phyloP scores from a whole-genome alignment of 1,140 invertebrate genomes.

The Luehdorfia chinensis region DNA sequence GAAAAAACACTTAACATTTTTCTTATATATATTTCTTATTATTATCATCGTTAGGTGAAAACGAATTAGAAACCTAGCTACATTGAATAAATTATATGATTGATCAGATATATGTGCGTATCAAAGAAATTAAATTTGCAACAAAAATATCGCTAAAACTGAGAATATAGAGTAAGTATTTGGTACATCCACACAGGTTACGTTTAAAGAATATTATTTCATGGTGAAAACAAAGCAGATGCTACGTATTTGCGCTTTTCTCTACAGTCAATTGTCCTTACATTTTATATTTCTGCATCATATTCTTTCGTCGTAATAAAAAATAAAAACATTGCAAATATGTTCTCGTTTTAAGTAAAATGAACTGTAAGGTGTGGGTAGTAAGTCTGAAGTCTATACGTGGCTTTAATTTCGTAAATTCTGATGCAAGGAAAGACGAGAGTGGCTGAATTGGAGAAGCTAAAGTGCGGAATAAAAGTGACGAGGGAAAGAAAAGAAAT shows the following conservation, averaged over 20 bases:
- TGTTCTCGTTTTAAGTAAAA: slow-evolving; percentile 10
- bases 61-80: too few relatives aligned
- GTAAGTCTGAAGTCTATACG: too few relatives aligned
- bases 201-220: slow-evolving; percentile 45
- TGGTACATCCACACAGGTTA: too few relatives aligned
- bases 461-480: slow-evolving; percentile 72
- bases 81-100: too few relatives aligned
- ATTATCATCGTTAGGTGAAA: too few relatives aligned
- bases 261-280: slow-evolving; percentile 68
- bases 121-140: too few relatives aligned
- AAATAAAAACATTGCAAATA: slow-evolving; percentile 69
- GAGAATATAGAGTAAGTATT: too few relatives aligned
- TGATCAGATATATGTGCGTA: too few relatives aligned
- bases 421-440: slow-evolving; percentile 58
- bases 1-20: too few relatives aligned
- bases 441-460: slow-evolving; percentile 67
- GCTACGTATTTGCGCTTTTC: slow-evolving; percentile 55
- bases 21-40: too few relatives aligned
- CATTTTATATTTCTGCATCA: slow-evolving; percentile 73
- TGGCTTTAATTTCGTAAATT: slow-evolving; percentile 66
- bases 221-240: slow-evolving; percentile 44
- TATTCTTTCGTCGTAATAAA: slow-evolving; percentile 69
- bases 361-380: slow-evolving; percentile 22
- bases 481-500: slow-evolving; percentile 56
- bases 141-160: too few relatives aligned